Conservation (phyloP, 2,113 vertebrate genomes). For the Petrocephalus zakoni region DNA sequence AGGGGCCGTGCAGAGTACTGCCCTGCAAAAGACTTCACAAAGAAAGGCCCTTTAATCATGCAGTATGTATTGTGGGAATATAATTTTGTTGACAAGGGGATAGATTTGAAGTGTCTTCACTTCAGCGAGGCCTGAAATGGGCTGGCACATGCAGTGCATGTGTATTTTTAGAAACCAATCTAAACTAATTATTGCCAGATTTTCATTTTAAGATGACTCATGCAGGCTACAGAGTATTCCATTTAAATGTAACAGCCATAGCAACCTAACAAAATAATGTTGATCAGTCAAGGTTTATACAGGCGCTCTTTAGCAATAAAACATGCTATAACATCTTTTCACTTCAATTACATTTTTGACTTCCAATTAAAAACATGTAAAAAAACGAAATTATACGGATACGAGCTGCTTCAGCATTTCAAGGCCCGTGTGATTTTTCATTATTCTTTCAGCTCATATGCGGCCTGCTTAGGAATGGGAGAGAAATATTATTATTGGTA, state of each 20-base stretch:
- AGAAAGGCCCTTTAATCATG: not conserved
- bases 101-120: not conserved
- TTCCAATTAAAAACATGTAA: not conserved
- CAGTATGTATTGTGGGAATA: not conserved
- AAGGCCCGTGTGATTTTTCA: constrained; percentile 6
- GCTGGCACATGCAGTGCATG: not conserved
- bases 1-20: not conserved
- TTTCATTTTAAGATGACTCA: constrained; percentile 16
- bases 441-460: constrained; percentile 27
- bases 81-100: constrained; percentile 7
- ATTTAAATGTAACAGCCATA: not conserved
- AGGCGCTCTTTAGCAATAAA: not conserved
- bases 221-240: not conserved
- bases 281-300: not conserved
- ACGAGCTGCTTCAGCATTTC: not conserved
- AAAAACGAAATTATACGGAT: not conserved
- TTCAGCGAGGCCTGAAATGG: not conserved
- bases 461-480: constrained; percentile 25
- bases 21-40: not conserved
- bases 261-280: not conserved
- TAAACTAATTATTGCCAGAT: constrained; percentile 23
- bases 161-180: constrained; percentile 10
- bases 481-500: constrained; percentile 29
- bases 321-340: not conserved
- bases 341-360: not conserved